phyloP scores from a whole-genome alignment of 2,113 vertebrate genomes.

The Plotosus lineatus region DNA sequence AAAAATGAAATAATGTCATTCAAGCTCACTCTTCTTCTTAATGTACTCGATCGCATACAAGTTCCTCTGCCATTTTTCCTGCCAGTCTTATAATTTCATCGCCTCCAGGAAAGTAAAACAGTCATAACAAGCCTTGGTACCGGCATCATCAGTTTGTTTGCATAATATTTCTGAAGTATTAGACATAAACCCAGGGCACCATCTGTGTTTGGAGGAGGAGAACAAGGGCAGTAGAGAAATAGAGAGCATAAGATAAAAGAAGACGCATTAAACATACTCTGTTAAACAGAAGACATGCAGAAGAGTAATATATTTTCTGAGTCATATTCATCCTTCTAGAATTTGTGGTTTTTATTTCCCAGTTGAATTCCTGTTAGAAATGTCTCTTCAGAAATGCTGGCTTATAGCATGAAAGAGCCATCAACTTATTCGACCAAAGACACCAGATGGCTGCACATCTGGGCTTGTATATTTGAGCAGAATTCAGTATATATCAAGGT shows the following conservation, averaged over 20 bases:
- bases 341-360: neutral
- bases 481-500: neutral
- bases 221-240: neutral
- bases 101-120: neutral
- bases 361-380: slow-evolving; percentile 1
- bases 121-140: neutral
- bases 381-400: neutral
- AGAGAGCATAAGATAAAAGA: neutral
- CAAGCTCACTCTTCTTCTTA: slow-evolving; percentile 13
- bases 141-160: slow-evolving; percentile 18
- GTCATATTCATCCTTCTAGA: neutral
- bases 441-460: neutral
- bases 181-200: slow-evolving; percentile 4
- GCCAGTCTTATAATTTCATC: slow-evolving; percentile 39
- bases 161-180: neutral
- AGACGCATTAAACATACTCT: neutral
- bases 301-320: neutral
- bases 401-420: neutral
- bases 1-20: slow-evolving; percentile 16
- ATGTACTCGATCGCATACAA: slow-evolving; percentile 8
- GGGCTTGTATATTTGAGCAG: neutral
- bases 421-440: neutral
- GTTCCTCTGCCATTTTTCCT: slow-evolving; percentile 1
- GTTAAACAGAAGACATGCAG: neutral
- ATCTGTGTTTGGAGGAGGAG: neutral